Conservation (phyloP, 2,113 vertebrate species). For the Hippotragus niger region DNA sequence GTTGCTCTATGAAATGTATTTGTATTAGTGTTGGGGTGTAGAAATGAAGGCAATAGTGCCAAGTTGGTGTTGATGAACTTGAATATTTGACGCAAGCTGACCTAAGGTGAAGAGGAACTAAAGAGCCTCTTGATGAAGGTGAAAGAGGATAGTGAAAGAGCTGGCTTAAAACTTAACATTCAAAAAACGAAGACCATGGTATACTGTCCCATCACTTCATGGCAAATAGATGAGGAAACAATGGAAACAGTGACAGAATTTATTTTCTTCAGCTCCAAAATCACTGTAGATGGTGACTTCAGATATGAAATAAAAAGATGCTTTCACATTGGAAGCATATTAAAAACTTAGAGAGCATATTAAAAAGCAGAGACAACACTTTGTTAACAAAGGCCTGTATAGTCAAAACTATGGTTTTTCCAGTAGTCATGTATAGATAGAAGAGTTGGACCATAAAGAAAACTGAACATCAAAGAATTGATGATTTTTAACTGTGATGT, state of each 20-base stretch:
- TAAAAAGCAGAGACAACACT: background rate
- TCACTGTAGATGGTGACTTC: background rate
- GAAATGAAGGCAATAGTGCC: background rate
- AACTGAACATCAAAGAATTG: background rate
- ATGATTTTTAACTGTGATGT: background rate
- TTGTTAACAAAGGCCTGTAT: background rate
- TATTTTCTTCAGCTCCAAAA: background rate
- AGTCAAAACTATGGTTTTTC: background rate
- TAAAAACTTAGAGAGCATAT: background rate
- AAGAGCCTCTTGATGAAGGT: background rate
- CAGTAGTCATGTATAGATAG: background rate
- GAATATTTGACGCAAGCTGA: background rate
- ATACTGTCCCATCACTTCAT: background rate
- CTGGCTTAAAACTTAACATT: background rate
- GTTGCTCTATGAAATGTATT: background rate
- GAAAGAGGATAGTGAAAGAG: background rate
- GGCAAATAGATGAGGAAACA: background rate
- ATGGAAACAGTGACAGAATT: background rate
- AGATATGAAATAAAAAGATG: background rate
- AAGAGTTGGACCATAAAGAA: accelerated
- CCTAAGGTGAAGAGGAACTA: background rate
- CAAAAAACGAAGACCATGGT: background rate
- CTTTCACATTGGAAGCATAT: background rate
- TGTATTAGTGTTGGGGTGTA: background rate
- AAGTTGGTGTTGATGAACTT: background rate